phyloP scores from a whole-genome alignment of 2,797 vertebrate genomes.

The Rhynchotus rufescens region DNA sequence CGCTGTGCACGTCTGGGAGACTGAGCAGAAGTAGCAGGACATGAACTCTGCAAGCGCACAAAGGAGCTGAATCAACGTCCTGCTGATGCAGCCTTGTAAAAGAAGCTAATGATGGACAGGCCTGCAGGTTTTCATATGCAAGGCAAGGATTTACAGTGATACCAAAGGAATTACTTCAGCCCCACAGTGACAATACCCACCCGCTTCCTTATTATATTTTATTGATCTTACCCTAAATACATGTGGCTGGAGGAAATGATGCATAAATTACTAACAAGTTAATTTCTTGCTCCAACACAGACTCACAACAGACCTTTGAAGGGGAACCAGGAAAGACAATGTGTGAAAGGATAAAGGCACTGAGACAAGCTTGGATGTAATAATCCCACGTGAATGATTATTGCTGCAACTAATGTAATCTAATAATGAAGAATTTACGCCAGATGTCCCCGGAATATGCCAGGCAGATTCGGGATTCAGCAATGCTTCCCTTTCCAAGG shows the following conservation, averaged over 20 bases:
- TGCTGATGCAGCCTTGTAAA: constrained; percentile 10
- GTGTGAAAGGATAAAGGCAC: constrained; percentile 63
- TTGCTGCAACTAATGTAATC: constrained; percentile 66
- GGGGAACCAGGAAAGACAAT: constrained; percentile 54
- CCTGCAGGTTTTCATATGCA: neutral
- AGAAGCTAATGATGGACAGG: neutral
- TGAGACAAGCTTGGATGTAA: constrained; percentile 51
- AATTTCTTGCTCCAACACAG: constrained; percentile 35
- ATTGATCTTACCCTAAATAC: constrained; percentile 67
- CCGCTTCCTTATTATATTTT: constrained; percentile 54
- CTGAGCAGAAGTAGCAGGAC: neutral
- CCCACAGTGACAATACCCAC: constrained; percentile 2
- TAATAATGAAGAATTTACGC: constrained; percentile 60
- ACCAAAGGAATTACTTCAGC: constrained; percentile 48
- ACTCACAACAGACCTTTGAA: constrained; percentile 37
- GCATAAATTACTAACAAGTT: constrained; percentile 62
- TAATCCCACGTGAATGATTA: constrained; percentile 57
- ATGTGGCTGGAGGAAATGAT: constrained; percentile 66
- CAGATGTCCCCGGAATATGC: constrained; percentile 58
- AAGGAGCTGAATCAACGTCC: neutral
- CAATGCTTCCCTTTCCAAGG: constrained; percentile 55
- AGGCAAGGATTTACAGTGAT: constrained; percentile 37
- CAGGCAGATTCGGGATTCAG: constrained; percentile 15
- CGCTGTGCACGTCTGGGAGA: neutral
- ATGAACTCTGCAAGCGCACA: neutral